Evolutionary conservation across 2,888 invertebrate genomes (phyloP).

Genomic region (Drosophila siamana): DNA sequence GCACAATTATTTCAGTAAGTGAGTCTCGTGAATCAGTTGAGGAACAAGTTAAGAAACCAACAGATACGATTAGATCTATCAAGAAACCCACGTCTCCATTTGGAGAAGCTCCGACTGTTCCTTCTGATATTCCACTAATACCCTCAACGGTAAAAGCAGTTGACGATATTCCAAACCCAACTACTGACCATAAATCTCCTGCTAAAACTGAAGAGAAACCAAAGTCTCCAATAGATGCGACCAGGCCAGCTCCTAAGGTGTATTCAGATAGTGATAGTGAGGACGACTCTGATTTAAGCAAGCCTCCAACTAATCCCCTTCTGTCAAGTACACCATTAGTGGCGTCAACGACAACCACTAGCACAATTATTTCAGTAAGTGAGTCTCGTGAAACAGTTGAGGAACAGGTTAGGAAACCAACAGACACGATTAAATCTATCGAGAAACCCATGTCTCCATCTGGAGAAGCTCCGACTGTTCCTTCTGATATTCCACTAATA

Average conservation of each 20-base stretch:
- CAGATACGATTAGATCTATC: conserved; percentile 1
- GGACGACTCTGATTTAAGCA: neutral
- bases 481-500: neutral
- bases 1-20: neutral
- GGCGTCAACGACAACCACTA: neutral
- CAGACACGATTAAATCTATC: neutral
- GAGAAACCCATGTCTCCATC: conserved; percentile 12
- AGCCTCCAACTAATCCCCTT: neutral
- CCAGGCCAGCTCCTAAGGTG: neutral
- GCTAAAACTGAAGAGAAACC: neutral
- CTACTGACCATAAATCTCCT: neutral
- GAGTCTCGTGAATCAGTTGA: conserved; percentile 9
- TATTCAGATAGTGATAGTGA: neutral
- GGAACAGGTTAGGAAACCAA: neutral
- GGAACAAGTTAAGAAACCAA: neutral
- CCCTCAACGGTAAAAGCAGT: neutral
- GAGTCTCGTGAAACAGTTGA: conserved; percentile 9
- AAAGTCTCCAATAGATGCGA: neutral
- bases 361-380: neutral
- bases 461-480: neutral
- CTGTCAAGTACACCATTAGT: neutral
- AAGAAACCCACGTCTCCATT: conserved; percentile 13
- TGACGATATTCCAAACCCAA: conserved; percentile 11
- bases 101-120: neutral
- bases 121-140: neutral